Evolutionary conservation across 2,797 vertebrate genomes (phyloP), one percentile per base, ranked within the genome.

Genomic region (Danio tinwini): DNA sequence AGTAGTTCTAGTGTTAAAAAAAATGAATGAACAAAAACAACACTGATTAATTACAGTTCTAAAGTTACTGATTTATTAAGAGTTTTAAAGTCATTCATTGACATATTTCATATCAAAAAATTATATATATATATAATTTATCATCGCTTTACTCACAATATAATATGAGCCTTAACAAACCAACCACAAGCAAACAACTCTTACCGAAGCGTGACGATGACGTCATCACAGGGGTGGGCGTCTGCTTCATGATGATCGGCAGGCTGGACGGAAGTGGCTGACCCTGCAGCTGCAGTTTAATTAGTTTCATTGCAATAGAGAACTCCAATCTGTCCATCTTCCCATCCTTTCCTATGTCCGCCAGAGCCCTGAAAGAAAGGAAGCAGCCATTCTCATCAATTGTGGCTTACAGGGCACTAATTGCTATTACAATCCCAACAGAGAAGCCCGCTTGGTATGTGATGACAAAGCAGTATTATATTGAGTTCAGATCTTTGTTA

Each of bases 281-380:
- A 45, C 97, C 97, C 89, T 97, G 97, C 44, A 99, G 92, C 85
- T 94, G 97, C 39, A 99, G 91, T 84, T 99, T 99, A 89, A 99
- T 96, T 80, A 99, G 95, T 88, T 99, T 99, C 98, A 99, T 99
- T 49, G 97, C 97, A 45, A 99, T 97, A 80, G 98, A 98, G 90
- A 99, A 99, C 88, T 99, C 98, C 72, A 96, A 91, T 59, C 96
- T 93, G 90, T 99, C 96, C 97, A 99, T 98, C 91, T 94, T 97
- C 37, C 98, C 98, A 85, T 99, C 97, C 80, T 95, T 97, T 92
- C 96, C 97, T 88, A 98, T 89, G 82, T 99, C 98, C 0, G 97
- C 96, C 12, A 98, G 91, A 3, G 94, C 82, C 98, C 98, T 99
- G 83, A 44, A 56, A 79, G 47, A 44, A 40, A 47, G 74, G 47